phyloP scores from a whole-genome alignment of 2,113 vertebrate species.

The Vanacampus margaritifer region DNA sequence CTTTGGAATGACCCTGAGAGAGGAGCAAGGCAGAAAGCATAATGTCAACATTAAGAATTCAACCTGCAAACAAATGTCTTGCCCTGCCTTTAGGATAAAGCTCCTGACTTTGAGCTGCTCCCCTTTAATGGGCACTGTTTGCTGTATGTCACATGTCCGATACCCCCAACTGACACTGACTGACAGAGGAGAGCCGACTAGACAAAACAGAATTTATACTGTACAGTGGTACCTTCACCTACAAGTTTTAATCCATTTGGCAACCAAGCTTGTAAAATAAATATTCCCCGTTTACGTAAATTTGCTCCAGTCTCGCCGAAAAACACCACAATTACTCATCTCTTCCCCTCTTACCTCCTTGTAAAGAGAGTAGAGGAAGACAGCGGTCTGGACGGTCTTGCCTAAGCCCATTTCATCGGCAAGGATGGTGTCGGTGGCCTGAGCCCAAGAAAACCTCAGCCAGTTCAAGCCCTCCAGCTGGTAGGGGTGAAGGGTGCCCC shows the following conservation, averaged over 20 bases:
- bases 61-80: constrained; percentile 11
- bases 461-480: constrained; percentile 97
- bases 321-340: not conserved
- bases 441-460: constrained; percentile 97
- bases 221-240: not conserved
- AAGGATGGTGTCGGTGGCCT: constrained; percentile 94
- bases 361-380: constrained; percentile 95
- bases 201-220: constrained; percentile 16
- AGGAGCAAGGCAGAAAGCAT: not conserved
- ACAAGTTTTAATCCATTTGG: too few species aligned
- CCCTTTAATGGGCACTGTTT: constrained; percentile 53
- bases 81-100: constrained; percentile 58
- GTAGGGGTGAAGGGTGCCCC: constrained; percentile 92
- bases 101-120: constrained; percentile 42
- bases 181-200: constrained; percentile 38
- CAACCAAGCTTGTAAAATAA: too few species aligned
- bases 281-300: too few species aligned
- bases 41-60: not conserved
- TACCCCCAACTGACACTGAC: constrained; percentile 24
- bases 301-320: too few species aligned
- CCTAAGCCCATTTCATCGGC: constrained; percentile 99
- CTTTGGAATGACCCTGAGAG: constrained; percentile 91
- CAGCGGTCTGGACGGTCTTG: constrained; percentile 95
- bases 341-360: constrained; percentile 80
- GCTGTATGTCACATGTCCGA: constrained; percentile 52